These are phyloP conservation scores for Crocuta crocuta DNA, from an alignment of 2,113 vertebrate genomes.

Conservation along the genomic window DNA sequence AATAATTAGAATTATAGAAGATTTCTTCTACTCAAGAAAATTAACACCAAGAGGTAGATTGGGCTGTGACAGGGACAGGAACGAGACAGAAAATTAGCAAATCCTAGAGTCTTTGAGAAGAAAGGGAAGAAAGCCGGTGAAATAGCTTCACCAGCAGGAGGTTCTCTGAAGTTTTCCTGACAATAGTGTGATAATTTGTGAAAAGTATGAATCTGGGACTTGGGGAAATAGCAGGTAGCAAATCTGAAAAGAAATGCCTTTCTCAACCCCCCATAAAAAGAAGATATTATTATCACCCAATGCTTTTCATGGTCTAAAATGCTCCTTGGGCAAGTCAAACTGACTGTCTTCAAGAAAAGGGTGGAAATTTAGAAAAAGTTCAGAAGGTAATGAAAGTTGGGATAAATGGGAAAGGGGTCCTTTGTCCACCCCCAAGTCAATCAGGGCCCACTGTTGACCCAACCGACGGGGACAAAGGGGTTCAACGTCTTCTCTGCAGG, in stretches of 20 bases:
- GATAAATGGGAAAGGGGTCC: background rate
- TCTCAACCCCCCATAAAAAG: background rate
- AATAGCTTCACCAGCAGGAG: background rate
- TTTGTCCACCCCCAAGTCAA: background rate
- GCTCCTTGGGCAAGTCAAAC: background rate
- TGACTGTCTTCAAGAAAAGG: background rate
- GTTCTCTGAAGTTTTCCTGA: background rate
- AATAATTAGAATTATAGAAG: slow-evolving; percentile 39
- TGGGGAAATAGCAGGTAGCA: background rate
- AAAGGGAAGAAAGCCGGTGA: background rate
- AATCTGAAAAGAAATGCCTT: background rate
- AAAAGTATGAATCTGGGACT: background rate
- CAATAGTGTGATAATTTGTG: background rate
- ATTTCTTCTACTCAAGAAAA: background rate
- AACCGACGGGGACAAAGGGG: background rate
- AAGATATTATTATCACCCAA: background rate
- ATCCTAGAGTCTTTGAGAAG: background rate
- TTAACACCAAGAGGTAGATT: background rate
- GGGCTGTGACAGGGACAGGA: background rate
- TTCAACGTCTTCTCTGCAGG: background rate
- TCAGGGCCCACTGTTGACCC: background rate
- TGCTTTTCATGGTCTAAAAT: background rate
- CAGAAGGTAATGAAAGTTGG: background rate
- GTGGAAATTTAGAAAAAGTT: background rate
- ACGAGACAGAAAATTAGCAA: background rate